Percentiles rank a stretch among this genome's conserved stretches.
Conservation (phyloP, 2,797 vertebrate species). For the Lepus townsendii region DNA sequence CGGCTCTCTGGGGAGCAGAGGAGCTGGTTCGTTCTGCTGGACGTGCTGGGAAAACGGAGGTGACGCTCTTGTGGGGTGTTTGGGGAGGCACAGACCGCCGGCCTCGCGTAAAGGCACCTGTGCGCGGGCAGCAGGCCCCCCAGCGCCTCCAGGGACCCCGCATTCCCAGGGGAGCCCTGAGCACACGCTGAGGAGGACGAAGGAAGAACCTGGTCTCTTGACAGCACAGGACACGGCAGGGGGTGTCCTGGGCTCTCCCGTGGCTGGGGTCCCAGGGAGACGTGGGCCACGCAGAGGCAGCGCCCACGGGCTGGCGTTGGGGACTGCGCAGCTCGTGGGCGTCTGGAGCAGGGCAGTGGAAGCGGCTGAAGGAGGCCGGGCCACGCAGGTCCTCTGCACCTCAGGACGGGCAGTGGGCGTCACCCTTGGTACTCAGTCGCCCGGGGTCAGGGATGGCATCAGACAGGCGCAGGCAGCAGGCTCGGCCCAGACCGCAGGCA, state of each 20-base stretch:
- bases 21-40: not conserved
- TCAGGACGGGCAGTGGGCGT: not conserved
- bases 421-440: too few species aligned
- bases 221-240: not conserved
- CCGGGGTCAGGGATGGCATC: rapidly evolving
- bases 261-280: not conserved
- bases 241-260: not conserved
- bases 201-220: not conserved
- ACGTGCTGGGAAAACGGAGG: not conserved
- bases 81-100: not conserved
- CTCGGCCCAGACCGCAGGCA: rapidly evolving
- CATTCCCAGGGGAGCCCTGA: not conserved
- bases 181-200: not conserved
- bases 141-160: not conserved
- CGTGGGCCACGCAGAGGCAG: not conserved
- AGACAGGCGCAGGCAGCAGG: not conserved
- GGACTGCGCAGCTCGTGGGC: not conserved
- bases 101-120: too few species aligned
- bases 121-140: too few species aligned
- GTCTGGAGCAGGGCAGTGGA: not conserved
- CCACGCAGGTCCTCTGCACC: not conserved
- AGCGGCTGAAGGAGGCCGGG: not conserved
- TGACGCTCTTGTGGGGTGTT: not conserved
- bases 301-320: not conserved
- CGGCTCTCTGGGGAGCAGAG: not conserved